Conservation (phyloP, 1,140 invertebrate genomes). For the Rhynchophorus ferrugineus region DNA sequence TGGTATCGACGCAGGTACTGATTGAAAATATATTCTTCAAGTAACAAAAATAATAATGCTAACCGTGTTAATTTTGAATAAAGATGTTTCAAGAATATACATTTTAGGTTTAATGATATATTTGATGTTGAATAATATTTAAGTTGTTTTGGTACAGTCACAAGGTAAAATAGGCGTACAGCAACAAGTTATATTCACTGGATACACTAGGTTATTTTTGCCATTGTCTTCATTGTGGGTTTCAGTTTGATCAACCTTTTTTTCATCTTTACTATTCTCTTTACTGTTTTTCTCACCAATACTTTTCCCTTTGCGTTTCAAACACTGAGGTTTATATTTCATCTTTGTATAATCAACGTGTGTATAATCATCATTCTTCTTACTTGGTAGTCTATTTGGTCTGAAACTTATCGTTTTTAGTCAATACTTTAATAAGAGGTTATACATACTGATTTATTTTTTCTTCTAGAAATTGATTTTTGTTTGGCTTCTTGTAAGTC, state of each 20-base stretch:
- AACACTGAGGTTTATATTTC: background rate
- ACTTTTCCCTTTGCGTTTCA: background rate
- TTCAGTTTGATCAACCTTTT: background rate
- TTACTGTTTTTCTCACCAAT: background rate
- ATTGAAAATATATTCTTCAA: too few relatives aligned
- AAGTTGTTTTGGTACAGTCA: too few relatives aligned
- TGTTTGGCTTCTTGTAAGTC: slow-evolving; percentile 24
- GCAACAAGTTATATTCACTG: background rate
- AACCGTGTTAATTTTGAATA: too few relatives aligned
- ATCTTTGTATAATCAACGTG: background rate
- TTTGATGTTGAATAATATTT: too few relatives aligned
- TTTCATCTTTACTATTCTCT: background rate
- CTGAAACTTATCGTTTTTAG: too few relatives aligned
- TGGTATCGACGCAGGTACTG: too few relatives aligned
- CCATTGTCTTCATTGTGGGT: background rate
- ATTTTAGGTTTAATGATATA: too few relatives aligned
- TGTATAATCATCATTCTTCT: too few relatives aligned
- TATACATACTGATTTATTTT: slow-evolving; percentile 9
- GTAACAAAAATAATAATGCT: too few relatives aligned
- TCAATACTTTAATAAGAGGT: too few relatives aligned
- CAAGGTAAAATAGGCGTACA: background rate
- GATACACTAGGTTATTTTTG: background rate
- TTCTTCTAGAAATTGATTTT: slow-evolving; percentile 19
- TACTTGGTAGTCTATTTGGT: too few relatives aligned
- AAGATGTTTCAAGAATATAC: too few relatives aligned